Conservation (phyloP, 2,888 invertebrate species). For the Drosophila ustulata region DNA sequence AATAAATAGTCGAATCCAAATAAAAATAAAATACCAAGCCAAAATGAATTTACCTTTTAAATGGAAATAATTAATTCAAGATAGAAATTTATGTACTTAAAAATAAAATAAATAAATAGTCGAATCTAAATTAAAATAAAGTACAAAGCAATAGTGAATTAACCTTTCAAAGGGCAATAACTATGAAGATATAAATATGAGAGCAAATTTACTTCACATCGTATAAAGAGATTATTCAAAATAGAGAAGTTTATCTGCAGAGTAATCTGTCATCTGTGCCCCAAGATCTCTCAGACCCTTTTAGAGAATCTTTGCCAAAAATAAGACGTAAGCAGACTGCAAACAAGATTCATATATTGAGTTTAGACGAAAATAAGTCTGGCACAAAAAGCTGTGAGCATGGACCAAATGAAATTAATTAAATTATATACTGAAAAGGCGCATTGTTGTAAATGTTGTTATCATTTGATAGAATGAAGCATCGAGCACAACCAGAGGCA, state of each 20-base stretch:
- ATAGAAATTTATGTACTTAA: too few relatives aligned
- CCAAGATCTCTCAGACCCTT: background rate
- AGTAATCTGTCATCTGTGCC: background rate
- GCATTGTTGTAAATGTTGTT: conserved; percentile 39
- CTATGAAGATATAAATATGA: too few relatives aligned
- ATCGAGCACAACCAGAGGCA: conserved; percentile 41
- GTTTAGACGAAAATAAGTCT: background rate
- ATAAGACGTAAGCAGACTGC: background rate
- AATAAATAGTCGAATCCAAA: too few relatives aligned
- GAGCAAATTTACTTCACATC: too few relatives aligned
- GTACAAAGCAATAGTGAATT: too few relatives aligned
- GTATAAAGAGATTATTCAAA: too few relatives aligned
- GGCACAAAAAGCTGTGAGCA: background rate
- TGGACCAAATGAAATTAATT: conserved; percentile 41
- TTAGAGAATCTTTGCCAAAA: background rate
- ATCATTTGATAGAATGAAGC: conserved; percentile 38
- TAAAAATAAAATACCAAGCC: too few relatives aligned
- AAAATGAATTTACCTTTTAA: too few relatives aligned
- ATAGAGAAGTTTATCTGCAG: background rate
- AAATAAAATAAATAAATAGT: too few relatives aligned
- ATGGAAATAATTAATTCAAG: too few relatives aligned
- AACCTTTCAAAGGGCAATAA: too few relatives aligned
- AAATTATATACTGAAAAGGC: conserved; percentile 38
- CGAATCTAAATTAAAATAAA: too few relatives aligned
- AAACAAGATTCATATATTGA: background rate